Evolutionary conservation across 2,797 vertebrate genomes (phyloP).

Genomic region (Triplophysa bombifrons): DNA sequence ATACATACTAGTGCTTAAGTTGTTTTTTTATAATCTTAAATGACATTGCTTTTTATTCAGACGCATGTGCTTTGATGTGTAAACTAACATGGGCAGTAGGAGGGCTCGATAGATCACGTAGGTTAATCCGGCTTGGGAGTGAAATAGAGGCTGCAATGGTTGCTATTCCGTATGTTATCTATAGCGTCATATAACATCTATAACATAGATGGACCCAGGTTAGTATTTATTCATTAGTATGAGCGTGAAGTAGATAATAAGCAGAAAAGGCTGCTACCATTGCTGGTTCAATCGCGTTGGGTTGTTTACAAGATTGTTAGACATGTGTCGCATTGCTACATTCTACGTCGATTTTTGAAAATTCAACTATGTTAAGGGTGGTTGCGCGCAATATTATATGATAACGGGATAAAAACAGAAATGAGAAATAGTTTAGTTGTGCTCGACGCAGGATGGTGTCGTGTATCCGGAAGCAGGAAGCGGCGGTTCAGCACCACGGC

Average conservation of each 20-base stretch:
- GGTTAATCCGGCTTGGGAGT: constrained; percentile 51
- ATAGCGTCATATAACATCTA: not conserved
- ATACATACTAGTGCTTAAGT: too few species aligned
- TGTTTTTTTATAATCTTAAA: too few species aligned
- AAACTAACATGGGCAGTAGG: constrained; percentile 24
- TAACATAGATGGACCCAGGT: constrained; percentile 33
- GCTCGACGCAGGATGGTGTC: not conserved
- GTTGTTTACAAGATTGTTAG: not conserved
- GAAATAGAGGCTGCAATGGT: constrained; percentile 45
- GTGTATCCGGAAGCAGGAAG: constrained; percentile 37
- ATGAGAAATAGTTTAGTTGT: not conserved
- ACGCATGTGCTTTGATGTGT: not conserved
- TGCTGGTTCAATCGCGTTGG: not conserved
- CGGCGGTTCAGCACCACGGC: constrained; percentile 81
- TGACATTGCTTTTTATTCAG: not conserved
- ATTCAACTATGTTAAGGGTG: not conserved
- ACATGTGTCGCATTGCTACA: not conserved
- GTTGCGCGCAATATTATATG: not conserved
- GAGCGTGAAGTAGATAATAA: not conserved
- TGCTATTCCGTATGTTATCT: not conserved
- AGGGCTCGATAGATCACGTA: constrained; percentile 41
- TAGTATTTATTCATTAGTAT: not conserved
- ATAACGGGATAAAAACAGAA: not conserved
- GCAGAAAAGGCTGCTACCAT: not conserved
- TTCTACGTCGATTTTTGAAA: not conserved